Base-by-base conservation (phyloP, 35 echinoderm and acorn worm genomes). In the Chiridota heheva region DNA sequence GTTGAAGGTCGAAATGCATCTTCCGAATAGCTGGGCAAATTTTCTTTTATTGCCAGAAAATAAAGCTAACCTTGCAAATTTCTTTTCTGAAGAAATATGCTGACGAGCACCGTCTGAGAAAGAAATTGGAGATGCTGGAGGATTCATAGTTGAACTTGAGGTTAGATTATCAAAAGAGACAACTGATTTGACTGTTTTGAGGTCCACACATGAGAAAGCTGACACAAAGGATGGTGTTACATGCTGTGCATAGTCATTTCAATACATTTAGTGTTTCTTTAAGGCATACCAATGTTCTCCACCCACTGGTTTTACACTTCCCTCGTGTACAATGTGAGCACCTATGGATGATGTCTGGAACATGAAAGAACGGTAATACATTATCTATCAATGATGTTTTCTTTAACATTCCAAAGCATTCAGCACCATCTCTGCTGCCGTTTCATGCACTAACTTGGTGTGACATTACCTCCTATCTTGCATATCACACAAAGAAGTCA, bases 11-110 rank as follows among this genome's bases (percentile, higher is more conserved):
- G 79, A 63, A 31, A 73, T 83, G 0, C 80, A 67, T 40, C 77
- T 88, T 29, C 76, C 86, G 33, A 71, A 39, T 35, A 56, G 36
- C n/a, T 88, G 86, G 86, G 12, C 69, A 20, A 77, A 86, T 65
- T 76, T 76, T 44, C 56, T 86, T 20, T 39, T 55, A 48, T 51
- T 44, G 16, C 15, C 33, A 43, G 58, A 63, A 13, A 86, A 86
- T 17, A 87, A 87, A 42, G 15, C 44, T 38, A 64, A 87, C 47
- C 84, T 87, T 69, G 84, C 84, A 32, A 7, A 42, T 2, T 75
- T 49, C 12, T 77, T 77, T 39, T 85, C 68, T 38, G 57, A 74
- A 44, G 31, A 42, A 37, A 55, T 63, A 13, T 20, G 15, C 13
- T 7, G 15, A 40, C 16, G 40, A 66, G 37, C 77, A 29, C 60